These are phyloP conservation scores for Momotus momota DNA, from an alignment of 2,797 vertebrate genomes.

Conservation along the genomic window DNA sequence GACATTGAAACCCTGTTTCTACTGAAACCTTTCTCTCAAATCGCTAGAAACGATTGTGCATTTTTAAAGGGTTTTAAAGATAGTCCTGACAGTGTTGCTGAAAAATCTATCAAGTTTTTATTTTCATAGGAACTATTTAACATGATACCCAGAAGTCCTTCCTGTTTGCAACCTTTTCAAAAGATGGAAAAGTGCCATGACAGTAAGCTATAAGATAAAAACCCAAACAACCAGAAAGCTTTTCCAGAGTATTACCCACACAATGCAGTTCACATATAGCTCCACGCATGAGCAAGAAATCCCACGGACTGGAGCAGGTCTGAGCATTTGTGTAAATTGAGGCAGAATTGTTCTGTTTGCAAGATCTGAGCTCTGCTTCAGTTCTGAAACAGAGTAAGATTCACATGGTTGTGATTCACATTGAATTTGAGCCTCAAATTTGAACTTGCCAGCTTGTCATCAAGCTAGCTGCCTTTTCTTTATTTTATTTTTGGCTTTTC, in stretches of 20 bases:
- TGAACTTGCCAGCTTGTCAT: constrained; percentile 59
- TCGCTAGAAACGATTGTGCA: neutral
- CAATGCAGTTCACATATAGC: neutral
- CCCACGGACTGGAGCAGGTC: neutral
- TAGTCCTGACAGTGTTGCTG: neutral
- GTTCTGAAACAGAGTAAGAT: constrained; percentile 11
- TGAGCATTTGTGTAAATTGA: neutral
- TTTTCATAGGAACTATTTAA: neutral
- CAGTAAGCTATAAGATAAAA: neutral
- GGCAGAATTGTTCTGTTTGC: neutral
- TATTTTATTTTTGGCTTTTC: constrained; percentile 50
- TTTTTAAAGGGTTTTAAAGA: neutral
- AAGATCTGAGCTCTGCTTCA: neutral
- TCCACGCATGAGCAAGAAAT: neutral
- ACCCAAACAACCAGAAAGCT: neutral
- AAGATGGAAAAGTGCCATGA: neutral
- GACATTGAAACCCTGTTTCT: constrained; percentile 19
- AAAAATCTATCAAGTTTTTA: neutral
- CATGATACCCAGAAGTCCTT: neutral
- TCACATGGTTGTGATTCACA: constrained; percentile 56
- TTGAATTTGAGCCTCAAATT: constrained; percentile 51
- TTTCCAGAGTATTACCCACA: neutral
- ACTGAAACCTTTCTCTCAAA: constrained; percentile 2
- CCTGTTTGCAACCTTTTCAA: neutral
- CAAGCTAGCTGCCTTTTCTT: constrained; percentile 41